These are phyloP conservation scores for Galeruca laticollis DNA, from an alignment of 2,888 invertebrate genomes.

Conservation along the genomic window DNA sequence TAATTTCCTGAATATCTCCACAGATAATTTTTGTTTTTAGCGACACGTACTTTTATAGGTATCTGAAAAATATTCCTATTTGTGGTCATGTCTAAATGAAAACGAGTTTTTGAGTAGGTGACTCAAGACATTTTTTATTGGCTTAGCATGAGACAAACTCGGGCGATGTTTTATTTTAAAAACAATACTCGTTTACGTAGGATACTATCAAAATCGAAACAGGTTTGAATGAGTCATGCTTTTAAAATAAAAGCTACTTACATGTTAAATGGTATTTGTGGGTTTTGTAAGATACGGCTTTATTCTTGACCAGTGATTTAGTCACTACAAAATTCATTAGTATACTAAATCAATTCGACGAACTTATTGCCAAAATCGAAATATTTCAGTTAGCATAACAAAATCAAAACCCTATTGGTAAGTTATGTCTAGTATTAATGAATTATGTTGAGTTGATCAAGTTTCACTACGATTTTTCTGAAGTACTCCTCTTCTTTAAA, in stretches of 20 bases:
- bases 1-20: too few relatives aligned
- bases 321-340: neutral
- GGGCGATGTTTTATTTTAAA: constrained; percentile 23
- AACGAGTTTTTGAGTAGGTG: constrained; percentile 25
- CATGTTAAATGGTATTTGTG: neutral
- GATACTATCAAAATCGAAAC: constrained; percentile 21
- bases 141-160: constrained; percentile 20
- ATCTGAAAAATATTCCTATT: neutral
- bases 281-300: neutral
- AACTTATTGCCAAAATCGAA: too few relatives aligned
- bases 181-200: constrained; percentile 22
- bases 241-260: constrained; percentile 6
- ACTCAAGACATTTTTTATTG: constrained; percentile 31
- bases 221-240: constrained; percentile 23
- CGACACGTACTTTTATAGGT: too few relatives aligned
- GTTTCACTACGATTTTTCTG: too few relatives aligned
- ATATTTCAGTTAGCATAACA: too few relatives aligned
- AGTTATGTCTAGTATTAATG: too few relatives aligned
- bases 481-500: too few relatives aligned
- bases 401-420: too few relatives aligned
- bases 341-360: too few relatives aligned
- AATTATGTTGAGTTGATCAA: too few relatives aligned
- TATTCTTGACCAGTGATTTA: neutral
- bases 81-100: neutral
- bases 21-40: constrained; percentile 2